Evolutionary conservation across 2,113 vertebrate genomes (phyloP).

Genomic region (Nicator chloris): DNA sequence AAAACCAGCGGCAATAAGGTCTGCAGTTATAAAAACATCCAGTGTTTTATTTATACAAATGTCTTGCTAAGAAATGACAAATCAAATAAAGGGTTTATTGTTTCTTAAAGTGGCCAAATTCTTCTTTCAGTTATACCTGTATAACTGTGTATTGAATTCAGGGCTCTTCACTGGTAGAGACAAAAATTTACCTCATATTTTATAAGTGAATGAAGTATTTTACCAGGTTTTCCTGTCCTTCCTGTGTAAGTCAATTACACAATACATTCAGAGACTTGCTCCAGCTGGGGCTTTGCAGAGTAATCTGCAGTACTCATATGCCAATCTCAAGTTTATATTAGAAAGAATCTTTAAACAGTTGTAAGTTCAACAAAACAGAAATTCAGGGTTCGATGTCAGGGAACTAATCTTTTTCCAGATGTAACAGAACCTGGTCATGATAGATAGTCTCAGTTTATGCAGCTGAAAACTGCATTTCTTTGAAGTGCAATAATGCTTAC

Average conservation of each 20-base stretch:
- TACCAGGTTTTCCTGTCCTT: constrained; percentile 36
- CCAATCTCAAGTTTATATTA: constrained; percentile 42
- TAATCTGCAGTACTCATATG: constrained; percentile 28
- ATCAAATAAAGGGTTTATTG: background rate
- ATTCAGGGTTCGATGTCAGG: background rate
- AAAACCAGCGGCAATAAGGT: background rate
- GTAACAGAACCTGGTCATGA: background rate
- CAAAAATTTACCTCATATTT: constrained; percentile 5
- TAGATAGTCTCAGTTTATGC: constrained; percentile 1
- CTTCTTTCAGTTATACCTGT: background rate
- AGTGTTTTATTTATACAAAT: background rate
- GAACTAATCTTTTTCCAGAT: constrained; percentile 44
- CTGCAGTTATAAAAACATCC: background rate
- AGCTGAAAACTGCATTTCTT: constrained; percentile 19
- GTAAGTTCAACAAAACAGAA: constrained; percentile 39
- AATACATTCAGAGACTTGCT: background rate
- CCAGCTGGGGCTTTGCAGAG: constrained; percentile 37
- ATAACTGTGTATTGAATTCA: background rate
- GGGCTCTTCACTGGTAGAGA: background rate
- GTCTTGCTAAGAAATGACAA: background rate
- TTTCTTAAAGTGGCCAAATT: background rate
- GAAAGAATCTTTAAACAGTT: constrained; percentile 31
- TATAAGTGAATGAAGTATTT: constrained; percentile 39
- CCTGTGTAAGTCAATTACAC: constrained; percentile 12
- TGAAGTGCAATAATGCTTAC: constrained; percentile 8